phyloP scores from a whole-genome alignment of 2,797 vertebrate species.

The Urosaurus nigricauda region DNA sequence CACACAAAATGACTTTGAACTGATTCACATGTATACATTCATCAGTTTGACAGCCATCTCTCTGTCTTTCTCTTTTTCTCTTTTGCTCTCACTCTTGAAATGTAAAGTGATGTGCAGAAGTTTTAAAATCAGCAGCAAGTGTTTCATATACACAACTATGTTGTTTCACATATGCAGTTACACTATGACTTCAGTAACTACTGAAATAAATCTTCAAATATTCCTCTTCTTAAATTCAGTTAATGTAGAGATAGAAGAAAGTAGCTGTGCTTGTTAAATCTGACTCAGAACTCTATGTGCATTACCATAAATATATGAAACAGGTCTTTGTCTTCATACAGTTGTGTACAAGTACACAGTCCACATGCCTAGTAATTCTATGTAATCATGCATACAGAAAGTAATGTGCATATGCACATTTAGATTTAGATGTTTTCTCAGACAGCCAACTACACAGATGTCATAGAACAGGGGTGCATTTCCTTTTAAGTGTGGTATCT shows the following conservation, averaged over 20 bases:
- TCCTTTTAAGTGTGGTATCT: no score
- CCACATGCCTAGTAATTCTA: neutral
- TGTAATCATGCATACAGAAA: neutral
- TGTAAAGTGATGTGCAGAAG: neutral
- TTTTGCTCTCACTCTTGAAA: neutral
- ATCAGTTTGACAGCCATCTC: neutral
- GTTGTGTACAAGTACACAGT: neutral
- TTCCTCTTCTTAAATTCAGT: neutral
- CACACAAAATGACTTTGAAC: neutral
- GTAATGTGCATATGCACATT: neutral
- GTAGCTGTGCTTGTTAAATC: neutral
- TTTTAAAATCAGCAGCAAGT: neutral
- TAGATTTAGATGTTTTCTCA: neutral
- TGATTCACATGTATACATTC: neutral
- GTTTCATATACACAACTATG: no score
- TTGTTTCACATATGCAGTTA: neutral
- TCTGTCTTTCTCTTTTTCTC: neutral
- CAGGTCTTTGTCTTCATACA: neutral
- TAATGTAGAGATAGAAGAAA: neutral
- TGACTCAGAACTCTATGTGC: neutral
- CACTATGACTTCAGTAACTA: neutral
- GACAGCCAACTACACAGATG: neutral
- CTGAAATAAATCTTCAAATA: neutral
- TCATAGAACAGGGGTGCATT: neutral
- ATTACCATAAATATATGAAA: neutral